These are phyloP conservation scores for Prionace glauca DNA, from an alignment of 2,797 vertebrate species.

Conservation along the genomic window DNA sequence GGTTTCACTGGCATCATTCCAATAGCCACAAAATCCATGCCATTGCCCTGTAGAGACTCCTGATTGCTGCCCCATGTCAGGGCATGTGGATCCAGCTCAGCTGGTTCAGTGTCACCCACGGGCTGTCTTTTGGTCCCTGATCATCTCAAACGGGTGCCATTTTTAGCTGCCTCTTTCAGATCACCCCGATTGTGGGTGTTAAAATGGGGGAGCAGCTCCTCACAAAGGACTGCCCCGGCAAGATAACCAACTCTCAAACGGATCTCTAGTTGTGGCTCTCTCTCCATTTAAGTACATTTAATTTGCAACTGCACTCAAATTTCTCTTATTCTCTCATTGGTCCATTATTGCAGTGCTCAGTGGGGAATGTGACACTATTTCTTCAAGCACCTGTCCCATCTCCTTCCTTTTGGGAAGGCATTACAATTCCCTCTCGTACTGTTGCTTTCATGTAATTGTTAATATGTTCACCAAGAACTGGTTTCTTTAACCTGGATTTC, in stretches of 20 bases:
- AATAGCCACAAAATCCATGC: not conserved
- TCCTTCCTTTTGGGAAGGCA: not conserved
- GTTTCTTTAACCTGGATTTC: not conserved
- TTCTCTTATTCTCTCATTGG: not conserved
- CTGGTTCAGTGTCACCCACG: not conserved
- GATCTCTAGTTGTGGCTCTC: not conserved
- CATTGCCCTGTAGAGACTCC: not conserved
- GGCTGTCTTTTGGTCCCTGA: not conserved
- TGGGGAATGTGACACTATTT: not conserved
- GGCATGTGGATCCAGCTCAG: not conserved
- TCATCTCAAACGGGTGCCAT: not conserved
- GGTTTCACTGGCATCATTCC: not conserved
- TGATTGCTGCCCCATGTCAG: not conserved
- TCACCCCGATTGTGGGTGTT: not conserved
- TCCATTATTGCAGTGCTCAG: not conserved
- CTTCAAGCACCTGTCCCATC: not conserved
- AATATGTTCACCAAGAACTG: no score
- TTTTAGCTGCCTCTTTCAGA: not conserved
- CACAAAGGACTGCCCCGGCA: not conserved
- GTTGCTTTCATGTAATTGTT: not conserved
- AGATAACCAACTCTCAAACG: not conserved
- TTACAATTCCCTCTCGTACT: not conserved
- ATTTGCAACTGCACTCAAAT: not conserved
- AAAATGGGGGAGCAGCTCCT: not conserved
- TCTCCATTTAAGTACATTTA: not conserved